Evolutionary conservation across 2,113 vertebrate species (phyloP).

Genomic region (Jaculus jaculus): DNA sequence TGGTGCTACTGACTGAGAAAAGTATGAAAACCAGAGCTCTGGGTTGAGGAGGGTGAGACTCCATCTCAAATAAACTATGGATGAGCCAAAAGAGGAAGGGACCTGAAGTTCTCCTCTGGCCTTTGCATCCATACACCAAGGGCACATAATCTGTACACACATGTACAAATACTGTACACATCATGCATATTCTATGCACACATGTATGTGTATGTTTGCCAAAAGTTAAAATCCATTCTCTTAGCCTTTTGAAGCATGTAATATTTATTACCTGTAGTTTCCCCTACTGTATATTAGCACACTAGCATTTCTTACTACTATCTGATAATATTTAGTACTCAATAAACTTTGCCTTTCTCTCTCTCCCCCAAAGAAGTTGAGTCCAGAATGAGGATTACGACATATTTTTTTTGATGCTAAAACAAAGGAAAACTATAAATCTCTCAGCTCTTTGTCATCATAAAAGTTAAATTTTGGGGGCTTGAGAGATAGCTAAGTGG

Average conservation of each 20-base stretch:
- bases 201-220: no score
- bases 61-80: no score
- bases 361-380: neutral
- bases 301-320: neutral
- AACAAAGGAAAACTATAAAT: neutral
- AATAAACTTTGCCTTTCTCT: neutral
- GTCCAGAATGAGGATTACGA: neutral
- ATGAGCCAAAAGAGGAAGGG: no score
- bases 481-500: neutral
- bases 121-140: no score
- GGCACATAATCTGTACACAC: no score
- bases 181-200: no score
- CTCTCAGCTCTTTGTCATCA: neutral
- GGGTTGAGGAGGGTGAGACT: no score
- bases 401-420: neutral
- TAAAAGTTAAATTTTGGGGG: neutral
- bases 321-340: neutral
- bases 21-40: no score
- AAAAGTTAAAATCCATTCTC: neutral
- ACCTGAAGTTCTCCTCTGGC: no score
- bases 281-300: no score
- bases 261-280: neutral
- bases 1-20: no score
- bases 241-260: neutral
- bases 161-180: no score